Base-by-base conservation (phyloP, 1,140 invertebrate genomes). In the Drosophila arawakana region DNA sequence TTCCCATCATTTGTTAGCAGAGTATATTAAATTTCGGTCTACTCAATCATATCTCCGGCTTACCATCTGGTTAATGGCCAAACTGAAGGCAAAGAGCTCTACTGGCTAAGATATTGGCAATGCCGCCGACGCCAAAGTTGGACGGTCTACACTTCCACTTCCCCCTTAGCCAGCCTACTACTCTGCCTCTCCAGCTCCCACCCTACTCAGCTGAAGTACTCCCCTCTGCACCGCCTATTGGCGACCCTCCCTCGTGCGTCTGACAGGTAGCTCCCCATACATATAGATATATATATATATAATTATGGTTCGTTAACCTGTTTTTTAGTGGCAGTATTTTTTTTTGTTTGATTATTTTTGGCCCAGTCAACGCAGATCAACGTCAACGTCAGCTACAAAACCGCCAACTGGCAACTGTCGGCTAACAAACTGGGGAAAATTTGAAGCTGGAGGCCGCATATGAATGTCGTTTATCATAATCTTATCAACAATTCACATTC, bases 401-500 rank as follows among this genome's bases (percentile, higher is more conserved):
- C 55, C 50, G 61, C 54, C 60, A 75, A 68, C 50, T 77, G 70
- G 62, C 54, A 59, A 73, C 61, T 58, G 52, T 41, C 61, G 13
- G 2, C 55, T 37, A 39, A 34, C 41, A n/a, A 11, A 15, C n/a
- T 30, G 44, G 7, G 18, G 9, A 13, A n/a, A 25, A 54, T 10
- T 61, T 65, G 63, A 21, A 35, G 25, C 67, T 71, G 69, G 61
- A 39, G 61, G 69, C 73, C 57, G 57, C 57, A 69, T 86, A 81
- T 89, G 84, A 89, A 89, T 89, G 84, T 89, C 84, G 84, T 89
- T 89, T 89, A 89, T 89, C 84, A 89, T 89, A 89, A 89, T 89
- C 84, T 89, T 89, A 89, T 89, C 84, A 89, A 89, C 84, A 89
- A 89, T 89, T 89, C 84, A 89, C 84, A 89, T 89, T 89, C 84